Conservation (phyloP, 92 coral and sea anemone genomes). For the Parazoanthus atlanticus region DNA sequence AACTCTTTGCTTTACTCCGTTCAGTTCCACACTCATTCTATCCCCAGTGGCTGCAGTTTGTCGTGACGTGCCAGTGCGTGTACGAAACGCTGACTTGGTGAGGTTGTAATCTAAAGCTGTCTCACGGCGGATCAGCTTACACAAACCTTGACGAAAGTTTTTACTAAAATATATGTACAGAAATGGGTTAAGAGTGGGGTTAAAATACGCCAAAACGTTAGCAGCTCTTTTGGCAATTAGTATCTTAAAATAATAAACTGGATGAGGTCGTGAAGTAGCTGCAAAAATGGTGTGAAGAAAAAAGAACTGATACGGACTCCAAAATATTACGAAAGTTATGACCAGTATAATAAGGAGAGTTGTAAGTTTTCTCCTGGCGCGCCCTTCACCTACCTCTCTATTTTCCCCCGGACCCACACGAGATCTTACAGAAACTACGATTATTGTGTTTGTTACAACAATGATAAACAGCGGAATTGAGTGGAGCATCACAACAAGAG, state of each 20-base stretch:
- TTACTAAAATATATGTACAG: slow-evolving; percentile 25
- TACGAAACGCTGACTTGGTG: not conserved
- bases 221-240: slow-evolving; percentile 27
- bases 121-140: slow-evolving; percentile 9
- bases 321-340: slow-evolving; percentile 35
- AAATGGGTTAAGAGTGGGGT: slow-evolving; percentile 28
- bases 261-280: not conserved
- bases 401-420: slow-evolving; percentile 49
- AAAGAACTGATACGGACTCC: slow-evolving; percentile 55
- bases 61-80: not conserved
- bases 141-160: slow-evolving; percentile 27
- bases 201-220: slow-evolving; percentile 12
- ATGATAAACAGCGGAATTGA: slow-evolving; percentile 41
- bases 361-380: slow-evolving; percentile 26
- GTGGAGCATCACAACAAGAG: slow-evolving; percentile 44
- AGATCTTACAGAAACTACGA: slow-evolving; percentile 41
- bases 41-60: not conserved
- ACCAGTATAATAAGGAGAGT: slow-evolving; percentile 38
- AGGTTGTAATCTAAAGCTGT: not conserved
- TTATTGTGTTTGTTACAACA: slow-evolving; percentile 32
- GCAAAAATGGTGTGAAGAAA: slow-evolving; percentile 23
- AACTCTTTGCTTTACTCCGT: not conserved
- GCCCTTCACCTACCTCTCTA: slow-evolving; percentile 13
- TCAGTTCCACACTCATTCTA: not conserved
- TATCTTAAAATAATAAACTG: slow-evolving; percentile 25